Conservation (phyloP, 2,113 vertebrate genomes). For the Petrocephalus zakoni region DNA sequence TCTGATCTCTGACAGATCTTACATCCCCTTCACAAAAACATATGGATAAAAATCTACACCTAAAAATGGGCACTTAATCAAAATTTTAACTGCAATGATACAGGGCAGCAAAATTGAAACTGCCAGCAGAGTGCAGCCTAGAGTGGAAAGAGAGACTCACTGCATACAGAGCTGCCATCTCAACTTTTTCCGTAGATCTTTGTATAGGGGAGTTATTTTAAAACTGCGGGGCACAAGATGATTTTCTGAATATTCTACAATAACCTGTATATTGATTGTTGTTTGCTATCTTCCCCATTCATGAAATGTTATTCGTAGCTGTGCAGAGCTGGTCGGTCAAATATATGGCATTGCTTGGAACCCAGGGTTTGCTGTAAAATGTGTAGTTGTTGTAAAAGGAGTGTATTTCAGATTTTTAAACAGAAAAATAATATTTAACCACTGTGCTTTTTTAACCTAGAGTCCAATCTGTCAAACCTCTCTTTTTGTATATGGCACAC, state of each 20-base stretch:
- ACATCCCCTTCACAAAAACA: not conserved
- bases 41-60: not conserved
- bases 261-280: not conserved
- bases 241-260: not conserved
- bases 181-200: not conserved
- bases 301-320: too few relatives aligned
- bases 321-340: too few relatives aligned
- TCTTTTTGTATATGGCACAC: conserved; percentile 20
- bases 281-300: too few relatives aligned
- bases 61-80: not conserved
- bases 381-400: too few relatives aligned
- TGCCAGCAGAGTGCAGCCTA: not conserved
- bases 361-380: too few relatives aligned
- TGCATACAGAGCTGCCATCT: not conserved
- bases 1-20: not conserved
- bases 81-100: not conserved
- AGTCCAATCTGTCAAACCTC: conserved; percentile 11
- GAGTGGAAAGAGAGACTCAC: not conserved
- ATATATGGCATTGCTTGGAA: too few relatives aligned
- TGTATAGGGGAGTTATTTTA: not conserved
- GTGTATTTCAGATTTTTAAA: too few relatives aligned
- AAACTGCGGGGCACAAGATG: not conserved
- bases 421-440: too few relatives aligned
- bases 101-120: not conserved
- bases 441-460: too few relatives aligned